A percentile compares a stretch with the other conserved stretches of the same genome.
Evolutionary conservation across 1,140 invertebrate species (phyloP).

Genomic region (Leptonema lineaticorne): DNA sequence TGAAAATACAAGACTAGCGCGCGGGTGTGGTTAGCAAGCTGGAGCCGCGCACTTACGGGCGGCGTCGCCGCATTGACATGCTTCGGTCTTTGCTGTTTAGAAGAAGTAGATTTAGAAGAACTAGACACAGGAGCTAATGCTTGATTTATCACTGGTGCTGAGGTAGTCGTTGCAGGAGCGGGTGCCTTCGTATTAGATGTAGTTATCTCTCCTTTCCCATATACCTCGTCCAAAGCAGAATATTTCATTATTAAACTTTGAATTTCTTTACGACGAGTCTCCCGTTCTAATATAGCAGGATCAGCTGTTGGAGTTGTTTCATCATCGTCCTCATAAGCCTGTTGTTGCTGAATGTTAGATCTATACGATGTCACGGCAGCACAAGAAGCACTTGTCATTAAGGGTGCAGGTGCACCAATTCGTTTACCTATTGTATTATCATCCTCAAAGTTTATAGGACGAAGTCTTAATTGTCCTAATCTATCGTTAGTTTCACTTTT

Average conservation of each 20-base stretch:
- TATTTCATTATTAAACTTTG: slow-evolving; percentile 78
- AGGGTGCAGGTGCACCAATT: slow-evolving; percentile 45
- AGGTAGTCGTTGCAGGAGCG: slow-evolving; percentile 44
- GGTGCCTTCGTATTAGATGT: slow-evolving; percentile 45
- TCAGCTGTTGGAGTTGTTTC: slow-evolving; percentile 57
- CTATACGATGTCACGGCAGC: slow-evolving; percentile 45
- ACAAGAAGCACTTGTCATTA: slow-evolving; percentile 48
- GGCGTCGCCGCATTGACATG: slow-evolving; percentile 50
- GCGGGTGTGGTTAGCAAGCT: background rate
- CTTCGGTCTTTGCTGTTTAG: slow-evolving; percentile 20
- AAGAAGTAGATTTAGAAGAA: no score
- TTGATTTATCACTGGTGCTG: slow-evolving; percentile 46
- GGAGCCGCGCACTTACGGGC: slow-evolving; percentile 53
- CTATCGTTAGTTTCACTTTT: slow-evolving; percentile 56
- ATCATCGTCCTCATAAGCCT: slow-evolving; percentile 56
- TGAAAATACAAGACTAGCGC: slow-evolving; percentile 6
- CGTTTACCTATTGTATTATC: slow-evolving; percentile 37
- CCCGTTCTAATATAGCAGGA: slow-evolving; percentile 64
- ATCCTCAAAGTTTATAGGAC: slow-evolving; percentile 54
- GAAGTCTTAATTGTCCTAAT: slow-evolving; percentile 51
- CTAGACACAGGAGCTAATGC: background rate
- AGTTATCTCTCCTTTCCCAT: slow-evolving; percentile 48
- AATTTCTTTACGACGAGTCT: slow-evolving; percentile 77
- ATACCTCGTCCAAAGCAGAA: slow-evolving; percentile 68
- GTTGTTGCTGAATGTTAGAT: slow-evolving; percentile 53